Evolutionary conservation across 2,113 vertebrate genomes (phyloP).

Genomic region (Hypomesus transpacificus): DNA sequence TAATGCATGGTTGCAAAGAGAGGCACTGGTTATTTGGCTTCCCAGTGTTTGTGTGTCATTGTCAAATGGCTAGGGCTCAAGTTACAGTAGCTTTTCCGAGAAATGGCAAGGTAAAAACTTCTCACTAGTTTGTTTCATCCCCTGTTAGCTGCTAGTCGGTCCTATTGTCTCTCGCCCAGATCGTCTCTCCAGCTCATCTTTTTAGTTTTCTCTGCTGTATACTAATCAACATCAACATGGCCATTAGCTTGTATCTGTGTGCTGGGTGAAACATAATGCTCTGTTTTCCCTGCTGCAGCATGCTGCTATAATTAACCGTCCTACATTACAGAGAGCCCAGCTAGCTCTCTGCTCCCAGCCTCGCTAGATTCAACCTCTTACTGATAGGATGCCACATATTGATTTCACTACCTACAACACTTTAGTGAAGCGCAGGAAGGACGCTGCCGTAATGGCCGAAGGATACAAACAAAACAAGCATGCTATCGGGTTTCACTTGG

Average conservation of each 20-base stretch:
- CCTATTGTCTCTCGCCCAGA: too few relatives aligned
- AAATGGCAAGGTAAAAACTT: too few relatives aligned
- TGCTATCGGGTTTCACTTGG: conserved; percentile 61
- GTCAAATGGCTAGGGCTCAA: too few relatives aligned
- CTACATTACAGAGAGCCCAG: conserved; percentile 42
- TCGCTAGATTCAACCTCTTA: conserved; percentile 30
- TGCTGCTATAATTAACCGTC: conserved; percentile 58
- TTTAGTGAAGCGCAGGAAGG: conserved; percentile 60
- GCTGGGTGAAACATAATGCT: conserved; percentile 44
- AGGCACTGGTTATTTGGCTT: too few relatives aligned
- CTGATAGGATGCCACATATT: conserved; percentile 73
- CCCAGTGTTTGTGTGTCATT: too few relatives aligned
- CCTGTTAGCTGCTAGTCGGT: too few relatives aligned
- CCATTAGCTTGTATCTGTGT: conserved; percentile 32
- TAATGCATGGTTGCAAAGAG: neutral
- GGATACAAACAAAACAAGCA: conserved; percentile 63
- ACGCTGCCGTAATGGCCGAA: conserved; percentile 49
- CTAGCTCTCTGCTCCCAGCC: conserved; percentile 30
- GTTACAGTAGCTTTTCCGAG: too few relatives aligned
- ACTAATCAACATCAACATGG: neutral
- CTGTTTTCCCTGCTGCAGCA: conserved; percentile 16
- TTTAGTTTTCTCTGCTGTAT: neutral
- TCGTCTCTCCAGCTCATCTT: neutral
- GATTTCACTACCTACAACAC: conserved; percentile 65
- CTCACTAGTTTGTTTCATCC: too few relatives aligned